Percentiles rank a stretch among this genome's conserved stretches.
Evolutionary conservation across 2,113 vertebrate species (phyloP).

Genomic region (Corythornis cristatus): DNA sequence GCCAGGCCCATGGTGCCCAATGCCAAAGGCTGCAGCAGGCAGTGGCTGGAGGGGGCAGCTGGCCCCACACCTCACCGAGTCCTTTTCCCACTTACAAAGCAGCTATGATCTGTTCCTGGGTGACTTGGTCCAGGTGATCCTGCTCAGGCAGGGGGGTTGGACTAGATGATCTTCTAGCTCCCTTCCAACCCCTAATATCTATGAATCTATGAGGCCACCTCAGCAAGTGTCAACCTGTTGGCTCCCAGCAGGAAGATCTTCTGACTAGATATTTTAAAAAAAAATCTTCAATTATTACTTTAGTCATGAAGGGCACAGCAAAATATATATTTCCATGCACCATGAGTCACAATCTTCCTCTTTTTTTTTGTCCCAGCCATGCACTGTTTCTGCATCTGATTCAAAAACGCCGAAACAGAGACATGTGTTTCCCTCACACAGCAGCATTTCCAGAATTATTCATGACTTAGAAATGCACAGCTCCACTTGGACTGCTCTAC

Average conservation of each 20-base stretch:
- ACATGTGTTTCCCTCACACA: neutral
- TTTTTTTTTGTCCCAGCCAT: neutral
- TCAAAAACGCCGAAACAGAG: neutral
- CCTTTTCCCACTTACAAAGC: accelerated
- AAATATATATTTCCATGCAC: neutral
- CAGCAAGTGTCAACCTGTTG: neutral
- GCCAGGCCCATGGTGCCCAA: accelerated
- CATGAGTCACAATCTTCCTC: neutral
- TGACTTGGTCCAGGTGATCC: too few species aligned
- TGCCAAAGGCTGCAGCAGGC: neutral
- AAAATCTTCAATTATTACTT: neutral
- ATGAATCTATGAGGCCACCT: neutral
- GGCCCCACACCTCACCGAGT: neutral
- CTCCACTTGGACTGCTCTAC: conserved; percentile 37
- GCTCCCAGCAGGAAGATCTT: neutral
- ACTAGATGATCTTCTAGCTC: too few species aligned
- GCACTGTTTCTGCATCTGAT: accelerated
- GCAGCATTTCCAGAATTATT: conserved; percentile 30
- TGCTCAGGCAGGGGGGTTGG: too few species aligned
- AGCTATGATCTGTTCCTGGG: too few species aligned
- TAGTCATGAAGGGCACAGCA: neutral
- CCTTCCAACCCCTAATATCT: too few species aligned
- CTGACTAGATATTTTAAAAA: accelerated
- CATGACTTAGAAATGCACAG: conserved; percentile 32
- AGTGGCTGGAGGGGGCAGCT: neutral